Evolutionary conservation across 2,113 vertebrate genomes (phyloP).

Genomic region (Aptenodytes forsteri): DNA sequence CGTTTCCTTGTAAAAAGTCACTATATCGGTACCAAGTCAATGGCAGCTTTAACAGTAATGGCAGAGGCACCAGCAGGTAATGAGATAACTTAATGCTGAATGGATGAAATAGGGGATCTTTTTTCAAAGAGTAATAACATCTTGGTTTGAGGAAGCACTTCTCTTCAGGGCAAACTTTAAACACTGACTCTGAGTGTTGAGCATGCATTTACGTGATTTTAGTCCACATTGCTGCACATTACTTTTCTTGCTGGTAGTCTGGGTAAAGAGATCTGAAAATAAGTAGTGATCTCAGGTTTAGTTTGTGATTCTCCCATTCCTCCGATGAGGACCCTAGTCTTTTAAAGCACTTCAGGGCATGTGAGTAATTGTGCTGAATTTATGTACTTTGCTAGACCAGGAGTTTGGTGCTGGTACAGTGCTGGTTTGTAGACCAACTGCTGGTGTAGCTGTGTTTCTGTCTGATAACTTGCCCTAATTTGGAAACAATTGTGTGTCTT

Average conservation of each 20-base stretch:
- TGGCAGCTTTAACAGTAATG: slow-evolving; percentile 95
- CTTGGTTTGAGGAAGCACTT: not conserved
- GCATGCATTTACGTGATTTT: not conserved
- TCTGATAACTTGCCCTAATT: not conserved
- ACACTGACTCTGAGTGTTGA: not conserved
- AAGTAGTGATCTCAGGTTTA: not conserved
- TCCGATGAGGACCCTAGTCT: not conserved
- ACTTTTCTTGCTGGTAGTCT: not conserved
- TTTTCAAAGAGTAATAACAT: not conserved
- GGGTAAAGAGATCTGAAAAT: not conserved
- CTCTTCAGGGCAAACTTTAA: not conserved
- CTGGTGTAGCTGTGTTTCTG: not conserved
- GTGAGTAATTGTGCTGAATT: not conserved
- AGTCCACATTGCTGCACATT: not conserved
- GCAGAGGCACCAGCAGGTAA: slow-evolving; percentile 90
- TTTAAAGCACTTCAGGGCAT: not conserved
- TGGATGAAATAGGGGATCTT: not conserved
- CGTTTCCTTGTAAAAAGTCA: slow-evolving; percentile 98
- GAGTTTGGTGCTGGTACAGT: not conserved
- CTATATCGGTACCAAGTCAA: slow-evolving; percentile 95
- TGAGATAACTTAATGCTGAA: not conserved
- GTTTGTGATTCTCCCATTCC: not conserved
- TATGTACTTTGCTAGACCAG: not conserved
- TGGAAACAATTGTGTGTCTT: not conserved
- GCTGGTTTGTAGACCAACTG: not conserved